Conservation (phyloP, 2,888 invertebrate genomes). For the Homarus gammarus region DNA sequence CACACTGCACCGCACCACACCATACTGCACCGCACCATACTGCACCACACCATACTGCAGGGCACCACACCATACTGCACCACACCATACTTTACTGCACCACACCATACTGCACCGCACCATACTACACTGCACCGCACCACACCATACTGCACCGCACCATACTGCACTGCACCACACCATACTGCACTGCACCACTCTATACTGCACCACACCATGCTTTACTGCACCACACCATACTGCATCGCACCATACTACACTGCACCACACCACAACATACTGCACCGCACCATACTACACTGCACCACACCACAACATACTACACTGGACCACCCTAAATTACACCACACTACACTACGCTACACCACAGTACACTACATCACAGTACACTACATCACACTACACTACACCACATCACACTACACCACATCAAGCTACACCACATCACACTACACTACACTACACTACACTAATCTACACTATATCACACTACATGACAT, state of each 20-base stretch:
- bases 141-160: not conserved
- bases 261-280: not conserved
- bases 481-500: constrained; percentile 17
- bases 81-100: not conserved
- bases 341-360: constrained; percentile 14
- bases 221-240: not conserved
- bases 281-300: not conserved
- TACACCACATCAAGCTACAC: constrained; percentile 1
- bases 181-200: not conserved
- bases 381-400: not conserved
- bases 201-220: not conserved
- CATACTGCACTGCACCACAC: not conserved
- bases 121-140: not conserved
- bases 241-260: not conserved
- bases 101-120: not conserved
- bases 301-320: constrained; percentile 9
- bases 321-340: constrained; percentile 1
- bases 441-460: constrained; percentile 13
- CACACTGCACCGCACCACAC: not conserved
- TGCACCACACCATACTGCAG: not conserved
- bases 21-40: not conserved
- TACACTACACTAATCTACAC: constrained; percentile 2
- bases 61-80: not conserved
- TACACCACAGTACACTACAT: not conserved
- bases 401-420: constrained; percentile 3